These are phyloP conservation scores for Papilio gigon DNA, from an alignment of 2,888 invertebrate genomes.

Conservation along the genomic window DNA sequence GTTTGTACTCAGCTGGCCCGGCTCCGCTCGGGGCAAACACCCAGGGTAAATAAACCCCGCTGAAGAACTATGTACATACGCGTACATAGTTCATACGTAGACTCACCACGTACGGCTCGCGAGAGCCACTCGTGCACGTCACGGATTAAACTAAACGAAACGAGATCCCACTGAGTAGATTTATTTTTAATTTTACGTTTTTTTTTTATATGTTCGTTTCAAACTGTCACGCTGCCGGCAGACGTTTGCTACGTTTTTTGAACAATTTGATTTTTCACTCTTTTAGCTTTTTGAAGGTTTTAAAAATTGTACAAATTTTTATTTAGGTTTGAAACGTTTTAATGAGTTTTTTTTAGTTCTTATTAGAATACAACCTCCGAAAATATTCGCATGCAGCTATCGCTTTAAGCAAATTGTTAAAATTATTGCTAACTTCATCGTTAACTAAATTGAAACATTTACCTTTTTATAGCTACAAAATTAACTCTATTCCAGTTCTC, in stretches of 20 bases:
- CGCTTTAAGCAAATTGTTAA: too few relatives aligned
- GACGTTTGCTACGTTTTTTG: slow-evolving; percentile 20
- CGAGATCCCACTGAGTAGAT: slow-evolving; percentile 35
- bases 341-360: too few relatives aligned
- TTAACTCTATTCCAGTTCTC: too few relatives aligned
- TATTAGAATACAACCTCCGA: too few relatives aligned
- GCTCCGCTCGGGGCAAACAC: slow-evolving; percentile 66
- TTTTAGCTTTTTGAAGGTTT: slow-evolving; percentile 4
- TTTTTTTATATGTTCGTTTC: slow-evolving; percentile 10
- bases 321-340: neutral
- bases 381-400: too few relatives aligned
- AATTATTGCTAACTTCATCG: too few relatives aligned
- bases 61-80: slow-evolving; percentile 35
- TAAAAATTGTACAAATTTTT: neutral
- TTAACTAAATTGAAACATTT: too few relatives aligned
- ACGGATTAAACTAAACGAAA: slow-evolving; percentile 40
- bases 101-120: slow-evolving; percentile 35
- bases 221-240: slow-evolving; percentile 20
- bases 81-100: slow-evolving; percentile 26
- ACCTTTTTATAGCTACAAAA: too few relatives aligned
- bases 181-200: slow-evolving; percentile 32
- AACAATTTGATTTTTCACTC: slow-evolving; percentile 7
- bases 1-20: slow-evolving; percentile 73
- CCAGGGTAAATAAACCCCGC: slow-evolving; percentile 63
- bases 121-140: slow-evolving; percentile 35